Evolutionary conservation across 2,888 invertebrate species (phyloP).

Genomic region (Apoda limacodes): DNA sequence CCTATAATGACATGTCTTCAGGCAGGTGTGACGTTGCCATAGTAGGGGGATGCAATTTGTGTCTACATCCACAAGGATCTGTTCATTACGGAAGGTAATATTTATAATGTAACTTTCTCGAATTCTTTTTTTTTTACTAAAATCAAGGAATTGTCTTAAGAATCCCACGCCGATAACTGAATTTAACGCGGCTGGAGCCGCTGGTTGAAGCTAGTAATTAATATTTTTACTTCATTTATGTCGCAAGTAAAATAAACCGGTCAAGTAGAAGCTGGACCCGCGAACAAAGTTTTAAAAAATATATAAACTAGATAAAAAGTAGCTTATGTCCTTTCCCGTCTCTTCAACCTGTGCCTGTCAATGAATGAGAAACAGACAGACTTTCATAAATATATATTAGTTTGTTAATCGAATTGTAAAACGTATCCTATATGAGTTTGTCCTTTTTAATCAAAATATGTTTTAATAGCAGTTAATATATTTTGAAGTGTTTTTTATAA

Average conservation of each 20-base stretch:
- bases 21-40: constrained; percentile 63
- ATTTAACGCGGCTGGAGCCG: no score
- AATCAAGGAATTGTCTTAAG: no score
- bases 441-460: background rate
- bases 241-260: constrained; percentile 2
- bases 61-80: constrained; percentile 62
- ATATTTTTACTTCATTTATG: background rate
- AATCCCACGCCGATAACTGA: no score
- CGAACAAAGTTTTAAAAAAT: no score
- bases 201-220: background rate
- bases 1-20: constrained; percentile 32
- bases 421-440: background rate
- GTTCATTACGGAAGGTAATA: constrained; percentile 40
- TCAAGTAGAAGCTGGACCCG: no score
- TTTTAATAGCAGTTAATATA: background rate
- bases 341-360: constrained; percentile 5
- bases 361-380: no score
- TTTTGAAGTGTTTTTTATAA: background rate
- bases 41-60: constrained; percentile 71
- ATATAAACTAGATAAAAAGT: no score
- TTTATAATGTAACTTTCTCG: background rate
- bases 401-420: background rate
- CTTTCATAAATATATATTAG: constrained; percentile 18
- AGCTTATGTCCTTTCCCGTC: no score
- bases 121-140: constrained; percentile 1